Percentiles rank a stretch among this genome's conserved stretches.
Conservation (phyloP, 2,888 invertebrate genomes). For the Vannuccia rotundouncinata region DNA sequence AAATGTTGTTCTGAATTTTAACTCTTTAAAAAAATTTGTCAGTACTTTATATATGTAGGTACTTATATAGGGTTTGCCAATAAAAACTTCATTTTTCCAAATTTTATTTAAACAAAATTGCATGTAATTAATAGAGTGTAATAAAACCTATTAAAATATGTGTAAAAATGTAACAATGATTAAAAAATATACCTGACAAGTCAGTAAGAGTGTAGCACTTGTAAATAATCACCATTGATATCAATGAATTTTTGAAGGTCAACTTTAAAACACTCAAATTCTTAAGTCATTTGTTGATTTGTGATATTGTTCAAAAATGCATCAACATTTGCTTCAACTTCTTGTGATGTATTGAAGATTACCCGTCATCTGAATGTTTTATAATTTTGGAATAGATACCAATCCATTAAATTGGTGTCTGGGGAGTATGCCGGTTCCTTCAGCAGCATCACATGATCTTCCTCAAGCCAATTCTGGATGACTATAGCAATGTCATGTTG, state of each 20-base stretch:
- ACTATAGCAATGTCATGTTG: neutral
- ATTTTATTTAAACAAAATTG: neutral
- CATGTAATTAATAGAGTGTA: too few species aligned
- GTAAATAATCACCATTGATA: neutral
- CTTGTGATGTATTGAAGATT: conserved; percentile 19
- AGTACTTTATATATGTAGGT: too few species aligned
- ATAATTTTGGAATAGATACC: conserved; percentile 5
- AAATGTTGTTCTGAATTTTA: too few species aligned
- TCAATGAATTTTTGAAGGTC: neutral
- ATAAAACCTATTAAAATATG: conserved; percentile 7
- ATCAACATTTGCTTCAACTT: conserved; percentile 12
- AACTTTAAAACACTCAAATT: conserved; percentile 10
- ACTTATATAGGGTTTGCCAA: conserved; percentile 9
- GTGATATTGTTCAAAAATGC: conserved; percentile 22
- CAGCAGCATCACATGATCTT: conserved; percentile 6
- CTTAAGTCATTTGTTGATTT: conserved; percentile 20
- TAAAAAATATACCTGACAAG: conserved; percentile 16
- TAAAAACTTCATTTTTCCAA: neutral
- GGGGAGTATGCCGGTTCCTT: conserved; percentile 14
- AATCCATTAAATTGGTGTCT: conserved; percentile 16
- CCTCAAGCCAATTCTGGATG: conserved; percentile 13
- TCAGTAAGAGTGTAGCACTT: neutral
- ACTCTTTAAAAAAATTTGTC: too few species aligned
- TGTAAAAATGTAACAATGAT: conserved; percentile 13
- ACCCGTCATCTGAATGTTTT: conserved; percentile 12